These are phyloP conservation scores for Marasmarcha lunaedactyla DNA, from an alignment of 2,888 invertebrate genomes.

Conservation along the genomic window DNA sequence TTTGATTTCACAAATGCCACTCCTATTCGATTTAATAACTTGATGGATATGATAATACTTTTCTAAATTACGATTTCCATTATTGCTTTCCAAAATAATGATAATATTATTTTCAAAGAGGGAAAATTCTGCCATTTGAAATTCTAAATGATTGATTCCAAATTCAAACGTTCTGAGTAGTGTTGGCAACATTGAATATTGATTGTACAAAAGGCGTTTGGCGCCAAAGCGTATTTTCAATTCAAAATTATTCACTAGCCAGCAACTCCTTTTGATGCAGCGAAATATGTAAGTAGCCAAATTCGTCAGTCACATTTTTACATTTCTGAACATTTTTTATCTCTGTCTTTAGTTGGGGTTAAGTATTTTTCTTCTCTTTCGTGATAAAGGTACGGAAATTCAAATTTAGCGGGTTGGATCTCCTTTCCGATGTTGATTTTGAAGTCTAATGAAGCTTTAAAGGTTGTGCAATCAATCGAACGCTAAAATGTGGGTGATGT, in stretches of 20 bases:
- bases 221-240: constrained; percentile 68
- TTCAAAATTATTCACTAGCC: constrained; percentile 64
- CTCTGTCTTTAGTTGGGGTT: constrained; percentile 19
- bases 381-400: constrained; percentile 58
- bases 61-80: too few species aligned
- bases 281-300: constrained; percentile 69
- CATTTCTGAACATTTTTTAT: constrained; percentile 36
- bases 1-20: too few species aligned
- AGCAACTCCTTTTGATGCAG: constrained; percentile 62
- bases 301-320: constrained; percentile 58
- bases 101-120: too few species aligned
- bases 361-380: constrained; percentile 23
- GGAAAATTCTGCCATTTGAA: constrained; percentile 30
- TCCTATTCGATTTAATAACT: too few species aligned
- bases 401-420: constrained; percentile 60
- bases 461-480: constrained; percentile 62
- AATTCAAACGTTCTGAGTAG: constrained; percentile 45
- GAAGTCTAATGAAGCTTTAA: constrained; percentile 58
- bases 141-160: constrained; percentile 50
- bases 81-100: too few species aligned
- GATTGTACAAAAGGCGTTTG: constrained; percentile 69
- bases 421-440: constrained; percentile 60
- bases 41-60: too few species aligned
- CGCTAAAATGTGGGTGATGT: constrained; percentile 31
- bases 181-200: constrained; percentile 66